Conservation (phyloP, 2,113 vertebrate species). For the Barbus barbus region DNA sequence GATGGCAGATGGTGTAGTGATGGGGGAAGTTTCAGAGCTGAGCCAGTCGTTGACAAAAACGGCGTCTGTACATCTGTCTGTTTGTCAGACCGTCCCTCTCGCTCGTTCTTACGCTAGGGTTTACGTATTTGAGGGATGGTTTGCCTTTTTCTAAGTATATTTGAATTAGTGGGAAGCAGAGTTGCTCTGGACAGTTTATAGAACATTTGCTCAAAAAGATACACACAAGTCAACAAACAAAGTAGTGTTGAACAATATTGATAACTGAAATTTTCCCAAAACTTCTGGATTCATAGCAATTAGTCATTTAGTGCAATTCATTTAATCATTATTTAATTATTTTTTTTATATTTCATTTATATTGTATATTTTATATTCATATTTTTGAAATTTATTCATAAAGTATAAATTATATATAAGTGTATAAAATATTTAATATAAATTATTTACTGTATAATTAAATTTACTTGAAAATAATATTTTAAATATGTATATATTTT, state of each 20-base stretch:
- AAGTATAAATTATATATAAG: too few relatives aligned
- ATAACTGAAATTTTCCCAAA: not conserved
- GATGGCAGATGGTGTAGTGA: constrained; percentile 53
- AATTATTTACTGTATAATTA: not conserved
- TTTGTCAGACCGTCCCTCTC: constrained; percentile 41
- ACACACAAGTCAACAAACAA: not conserved
- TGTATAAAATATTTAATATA: not conserved
- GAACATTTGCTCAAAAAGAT: not conserved
- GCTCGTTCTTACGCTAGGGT: constrained; percentile 15
- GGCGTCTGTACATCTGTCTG: constrained; percentile 45
- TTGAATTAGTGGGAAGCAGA: constrained; percentile 35
- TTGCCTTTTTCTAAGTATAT: constrained; percentile 45
- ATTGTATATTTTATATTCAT: not conserved
- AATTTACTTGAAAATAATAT: too few relatives aligned
- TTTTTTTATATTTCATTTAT: not conserved
- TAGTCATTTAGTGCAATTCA: not conserved
- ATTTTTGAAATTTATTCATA: too few relatives aligned
- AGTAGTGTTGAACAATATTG: not conserved
- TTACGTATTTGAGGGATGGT: constrained; percentile 31
- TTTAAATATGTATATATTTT: not conserved
- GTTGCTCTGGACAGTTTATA: not conserved
- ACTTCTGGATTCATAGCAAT: not conserved
- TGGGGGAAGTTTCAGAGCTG: constrained; percentile 30
- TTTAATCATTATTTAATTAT: not conserved
- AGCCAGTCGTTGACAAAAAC: constrained; percentile 40